Conservation (phyloP, 1,140 invertebrate genomes). For the Meloidogyne floridensis region DNA sequence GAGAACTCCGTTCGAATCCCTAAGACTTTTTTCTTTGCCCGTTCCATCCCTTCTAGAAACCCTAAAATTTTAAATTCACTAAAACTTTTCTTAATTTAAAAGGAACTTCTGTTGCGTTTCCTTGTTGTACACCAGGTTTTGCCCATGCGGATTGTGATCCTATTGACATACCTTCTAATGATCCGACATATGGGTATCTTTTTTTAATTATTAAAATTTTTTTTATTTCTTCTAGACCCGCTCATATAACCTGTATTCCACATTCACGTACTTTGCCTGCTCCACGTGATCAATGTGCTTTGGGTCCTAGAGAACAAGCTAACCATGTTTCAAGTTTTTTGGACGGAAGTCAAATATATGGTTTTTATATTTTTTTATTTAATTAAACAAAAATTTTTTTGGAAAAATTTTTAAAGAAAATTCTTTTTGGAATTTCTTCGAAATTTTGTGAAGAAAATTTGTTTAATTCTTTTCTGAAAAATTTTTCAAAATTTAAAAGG, state of each 20-base stretch:
- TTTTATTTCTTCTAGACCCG: background rate
- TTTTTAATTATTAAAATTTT: background rate
- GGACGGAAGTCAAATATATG: conserved; percentile 83
- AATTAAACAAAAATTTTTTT: conserved; percentile 56
- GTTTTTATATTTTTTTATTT: conserved; percentile 71
- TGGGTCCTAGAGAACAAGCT: conserved; percentile 84
- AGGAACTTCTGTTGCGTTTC: conserved; percentile 42
- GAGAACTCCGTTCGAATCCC: no score
- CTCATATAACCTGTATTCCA: conserved; percentile 52
- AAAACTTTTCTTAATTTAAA: background rate
- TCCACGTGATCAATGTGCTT: conserved; percentile 49
- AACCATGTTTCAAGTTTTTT: conserved; percentile 89
- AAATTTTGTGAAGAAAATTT: no score
- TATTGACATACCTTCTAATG: conserved; percentile 52
- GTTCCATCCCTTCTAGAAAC: background rate
- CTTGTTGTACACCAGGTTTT: conserved; percentile 57
- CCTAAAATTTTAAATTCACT: background rate
- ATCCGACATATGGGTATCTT: conserved; percentile 47
- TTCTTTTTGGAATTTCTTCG: no score
- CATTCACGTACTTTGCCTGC: conserved; percentile 58
- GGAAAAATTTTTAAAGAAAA: background rate
- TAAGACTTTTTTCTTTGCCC: no score
- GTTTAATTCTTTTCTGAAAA: no score
- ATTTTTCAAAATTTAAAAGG: background rate
- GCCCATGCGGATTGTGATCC: conserved; percentile 60